phyloP scores from a whole-genome alignment of 2,113 vertebrate species.

The Indicator indicator region DNA sequence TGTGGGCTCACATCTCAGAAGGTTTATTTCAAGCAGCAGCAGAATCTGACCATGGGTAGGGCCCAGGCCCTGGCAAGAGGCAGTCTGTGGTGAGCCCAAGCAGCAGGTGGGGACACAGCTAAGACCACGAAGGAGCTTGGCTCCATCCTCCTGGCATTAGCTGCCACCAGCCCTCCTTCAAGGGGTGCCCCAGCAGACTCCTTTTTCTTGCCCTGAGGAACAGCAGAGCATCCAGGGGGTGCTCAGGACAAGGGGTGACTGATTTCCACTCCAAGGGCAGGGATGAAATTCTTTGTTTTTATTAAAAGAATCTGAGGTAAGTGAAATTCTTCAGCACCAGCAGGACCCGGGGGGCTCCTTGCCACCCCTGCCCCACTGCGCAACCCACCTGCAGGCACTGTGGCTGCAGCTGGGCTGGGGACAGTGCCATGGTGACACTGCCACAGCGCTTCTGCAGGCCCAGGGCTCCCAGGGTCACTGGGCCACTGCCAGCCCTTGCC shows the following conservation, averaged over 20 bases:
- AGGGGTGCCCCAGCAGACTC: neutral
- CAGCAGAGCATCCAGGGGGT: neutral
- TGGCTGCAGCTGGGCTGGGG: neutral
- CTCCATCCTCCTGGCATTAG: neutral
- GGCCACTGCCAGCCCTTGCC: neutral
- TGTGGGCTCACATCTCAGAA: neutral
- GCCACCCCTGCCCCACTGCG: rapidly evolving
- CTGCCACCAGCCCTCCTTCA: neutral
- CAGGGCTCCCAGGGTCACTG: neutral
- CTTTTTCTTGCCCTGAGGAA: neutral
- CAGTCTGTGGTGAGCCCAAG: neutral
- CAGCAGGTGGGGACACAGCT: neutral
- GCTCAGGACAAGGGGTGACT: neutral
- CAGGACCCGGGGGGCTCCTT: neutral
- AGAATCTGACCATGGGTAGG: rapidly evolving
- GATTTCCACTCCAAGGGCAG: neutral
- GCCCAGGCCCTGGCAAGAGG: neutral
- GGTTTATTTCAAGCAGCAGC: neutral
- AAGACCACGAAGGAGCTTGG: rapidly evolving
- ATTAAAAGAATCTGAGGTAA: conserved; percentile 71
- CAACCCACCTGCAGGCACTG: neutral
- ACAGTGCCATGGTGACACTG: neutral
- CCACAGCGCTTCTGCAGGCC: neutral
- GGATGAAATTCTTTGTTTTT: conserved; percentile 32
- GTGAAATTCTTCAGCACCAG: conserved; percentile 43